Percentiles rank a stretch among this genome's conserved stretches.
Evolutionary conservation across 2,113 vertebrate species (phyloP).

Genomic region (Cochlearius cochlearius): DNA sequence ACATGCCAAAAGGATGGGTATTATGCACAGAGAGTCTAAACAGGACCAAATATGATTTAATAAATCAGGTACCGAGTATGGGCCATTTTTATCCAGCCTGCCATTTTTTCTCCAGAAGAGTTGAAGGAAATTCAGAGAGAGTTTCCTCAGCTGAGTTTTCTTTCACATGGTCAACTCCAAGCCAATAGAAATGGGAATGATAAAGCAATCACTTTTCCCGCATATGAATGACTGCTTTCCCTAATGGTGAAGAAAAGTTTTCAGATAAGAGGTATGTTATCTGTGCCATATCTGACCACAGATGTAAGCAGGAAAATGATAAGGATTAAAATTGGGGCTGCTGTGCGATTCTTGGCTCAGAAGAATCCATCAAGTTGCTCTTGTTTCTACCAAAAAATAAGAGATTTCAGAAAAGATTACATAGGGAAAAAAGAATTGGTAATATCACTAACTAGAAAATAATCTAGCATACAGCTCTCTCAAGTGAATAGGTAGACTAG

Average conservation of each 20-base stretch:
- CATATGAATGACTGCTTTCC: not conserved
- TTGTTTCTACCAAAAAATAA: not conserved
- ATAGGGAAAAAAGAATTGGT: not conserved
- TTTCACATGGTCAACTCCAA: not conserved
- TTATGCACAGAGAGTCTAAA: not conserved
- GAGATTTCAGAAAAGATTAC: not conserved
- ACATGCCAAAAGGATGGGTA: not conserved
- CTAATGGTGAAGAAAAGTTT: not conserved
- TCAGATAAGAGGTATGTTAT: not conserved
- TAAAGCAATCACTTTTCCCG: not conserved
- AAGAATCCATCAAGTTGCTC: not conserved
- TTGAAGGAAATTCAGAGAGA: not conserved
- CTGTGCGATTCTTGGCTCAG: not conserved
- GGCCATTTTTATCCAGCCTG: not conserved
- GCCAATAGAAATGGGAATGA: not conserved
- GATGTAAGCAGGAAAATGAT: not conserved
- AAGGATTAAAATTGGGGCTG: not conserved
- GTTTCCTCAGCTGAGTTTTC: not conserved
- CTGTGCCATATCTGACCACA: not conserved
- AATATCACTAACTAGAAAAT: not conserved
- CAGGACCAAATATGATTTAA: not conserved
- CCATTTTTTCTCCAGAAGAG: not conserved
- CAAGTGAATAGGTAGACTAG: not conserved
- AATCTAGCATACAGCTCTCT: not conserved
- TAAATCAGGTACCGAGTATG: not conserved